A percentile compares a stretch with the other conserved stretches of the same genome.
These are phyloP conservation scores for Quadroppia sp. DNA, from an alignment of 2,888 invertebrate species.

Conservation along the genomic window DNA sequence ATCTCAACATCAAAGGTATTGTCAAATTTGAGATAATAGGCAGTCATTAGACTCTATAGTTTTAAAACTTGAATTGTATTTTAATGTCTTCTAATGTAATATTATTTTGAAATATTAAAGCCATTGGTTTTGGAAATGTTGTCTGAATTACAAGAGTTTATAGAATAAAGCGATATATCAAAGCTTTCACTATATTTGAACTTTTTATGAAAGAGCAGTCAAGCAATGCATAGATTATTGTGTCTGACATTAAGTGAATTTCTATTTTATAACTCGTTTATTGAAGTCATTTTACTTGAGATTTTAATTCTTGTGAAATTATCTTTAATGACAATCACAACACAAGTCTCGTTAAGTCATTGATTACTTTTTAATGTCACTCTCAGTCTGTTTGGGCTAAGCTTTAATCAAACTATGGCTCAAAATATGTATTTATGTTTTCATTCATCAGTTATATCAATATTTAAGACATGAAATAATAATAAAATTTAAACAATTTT, in stretches of 20 bases:
- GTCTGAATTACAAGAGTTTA: neutral
- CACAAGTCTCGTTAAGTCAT: neutral
- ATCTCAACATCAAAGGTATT: too few relatives aligned
- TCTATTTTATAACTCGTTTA: neutral
- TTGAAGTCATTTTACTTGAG: neutral
- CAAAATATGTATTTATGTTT: too few relatives aligned
- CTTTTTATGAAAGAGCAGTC: constrained; percentile 23
- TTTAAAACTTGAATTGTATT: neutral
- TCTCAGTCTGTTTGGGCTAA: neutral
- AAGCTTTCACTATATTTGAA: neutral
- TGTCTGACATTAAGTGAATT: neutral
- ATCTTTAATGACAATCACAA: constrained; percentile 18
- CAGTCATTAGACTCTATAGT: too few relatives aligned
- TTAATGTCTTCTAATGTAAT: too few relatives aligned
- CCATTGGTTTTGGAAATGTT: too few relatives aligned
- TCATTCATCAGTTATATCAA: too few relatives aligned
- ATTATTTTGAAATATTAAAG: neutral
- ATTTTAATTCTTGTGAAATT: constrained; percentile 11
- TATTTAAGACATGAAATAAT: too few relatives aligned
- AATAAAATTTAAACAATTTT: too few relatives aligned
- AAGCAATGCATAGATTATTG: neutral
- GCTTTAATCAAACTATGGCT: too few relatives aligned
- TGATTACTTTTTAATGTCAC: neutral
- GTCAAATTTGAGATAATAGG: too few relatives aligned
- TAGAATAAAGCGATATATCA: neutral